Conservation (phyloP, 2,888 invertebrate genomes). For the Yponomeuta malinellus region DNA sequence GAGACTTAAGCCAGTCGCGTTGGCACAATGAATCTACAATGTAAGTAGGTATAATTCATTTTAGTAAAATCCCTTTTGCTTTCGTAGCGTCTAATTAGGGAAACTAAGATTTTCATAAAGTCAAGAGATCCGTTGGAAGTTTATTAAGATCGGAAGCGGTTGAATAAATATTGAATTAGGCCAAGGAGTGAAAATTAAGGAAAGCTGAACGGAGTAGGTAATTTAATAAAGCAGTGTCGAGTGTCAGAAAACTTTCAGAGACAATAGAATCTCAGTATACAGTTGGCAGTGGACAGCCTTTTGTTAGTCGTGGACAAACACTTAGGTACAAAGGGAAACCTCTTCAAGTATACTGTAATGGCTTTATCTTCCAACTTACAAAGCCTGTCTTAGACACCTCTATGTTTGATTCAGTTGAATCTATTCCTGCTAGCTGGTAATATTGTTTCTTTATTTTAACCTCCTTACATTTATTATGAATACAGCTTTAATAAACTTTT, state of each 20-base stretch:
- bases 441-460: too few relatives aligned
- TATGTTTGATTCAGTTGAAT: too few relatives aligned
- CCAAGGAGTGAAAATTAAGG: neutral
- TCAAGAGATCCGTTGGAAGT: neutral
- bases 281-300: slow-evolving; percentile 2
- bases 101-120: neutral
- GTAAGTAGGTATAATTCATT: slow-evolving; percentile 5
- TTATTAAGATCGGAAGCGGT: slow-evolving; percentile 1
- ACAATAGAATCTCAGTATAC: neutral
- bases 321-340: neutral
- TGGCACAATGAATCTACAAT: slow-evolving; percentile 68
- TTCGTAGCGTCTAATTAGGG: neutral
- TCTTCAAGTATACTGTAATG: neutral
- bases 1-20: slow-evolving; percentile 73
- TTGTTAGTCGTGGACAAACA: neutral
- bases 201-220: neutral
- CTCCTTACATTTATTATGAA: too few relatives aligned
- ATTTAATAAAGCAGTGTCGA: slow-evolving; percentile 1
- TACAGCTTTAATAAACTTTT: too few relatives aligned
- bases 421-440: too few relatives aligned
- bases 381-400: too few relatives aligned
- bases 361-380: too few relatives aligned
- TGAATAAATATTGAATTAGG: slow-evolving; percentile 7
- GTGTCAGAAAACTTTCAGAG: neutral
- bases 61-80: neutral